Percentiles rank a stretch among this genome's conserved stretches.
phyloP scores from a whole-genome alignment of 2,113 vertebrate species.

The Hipposideros armiger region DNA sequence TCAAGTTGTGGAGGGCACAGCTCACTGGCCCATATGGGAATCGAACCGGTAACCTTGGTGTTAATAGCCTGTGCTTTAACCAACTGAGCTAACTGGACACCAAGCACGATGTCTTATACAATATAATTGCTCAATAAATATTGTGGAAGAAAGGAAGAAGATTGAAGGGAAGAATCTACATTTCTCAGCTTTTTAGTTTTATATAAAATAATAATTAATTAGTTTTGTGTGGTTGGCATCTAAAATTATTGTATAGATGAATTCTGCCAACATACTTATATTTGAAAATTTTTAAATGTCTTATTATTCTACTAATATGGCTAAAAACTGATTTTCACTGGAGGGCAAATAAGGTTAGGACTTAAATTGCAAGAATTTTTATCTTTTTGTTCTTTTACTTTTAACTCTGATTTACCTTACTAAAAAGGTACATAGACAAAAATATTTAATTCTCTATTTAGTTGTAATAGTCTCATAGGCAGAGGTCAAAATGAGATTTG shows the following conservation, averaged over 20 bases:
- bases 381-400: background rate
- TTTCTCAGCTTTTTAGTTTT: conserved; percentile 49
- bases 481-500: conserved; percentile 57
- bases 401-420: background rate
- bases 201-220: background rate
- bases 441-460: conserved; percentile 39
- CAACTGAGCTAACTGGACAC: too few species aligned
- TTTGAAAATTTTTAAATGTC: background rate
- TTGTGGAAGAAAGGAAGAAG: background rate
- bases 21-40: too few species aligned
- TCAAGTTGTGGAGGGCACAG: too few species aligned
- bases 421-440: background rate
- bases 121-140: background rate
- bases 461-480: background rate
- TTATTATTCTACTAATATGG: background rate
- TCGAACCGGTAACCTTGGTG: too few species aligned
- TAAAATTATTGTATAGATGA: background rate
- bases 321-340: conserved; percentile 25
- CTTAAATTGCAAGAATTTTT: background rate
- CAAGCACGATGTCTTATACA: background rate
- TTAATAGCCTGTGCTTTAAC: too few species aligned
- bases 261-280: background rate
- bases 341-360: background rate
- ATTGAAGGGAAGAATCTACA: background rate
- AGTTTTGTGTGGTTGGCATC: background rate